phyloP scores from a whole-genome alignment of 1,140 invertebrate genomes.

The Drosophila sulfurigaster region DNA sequence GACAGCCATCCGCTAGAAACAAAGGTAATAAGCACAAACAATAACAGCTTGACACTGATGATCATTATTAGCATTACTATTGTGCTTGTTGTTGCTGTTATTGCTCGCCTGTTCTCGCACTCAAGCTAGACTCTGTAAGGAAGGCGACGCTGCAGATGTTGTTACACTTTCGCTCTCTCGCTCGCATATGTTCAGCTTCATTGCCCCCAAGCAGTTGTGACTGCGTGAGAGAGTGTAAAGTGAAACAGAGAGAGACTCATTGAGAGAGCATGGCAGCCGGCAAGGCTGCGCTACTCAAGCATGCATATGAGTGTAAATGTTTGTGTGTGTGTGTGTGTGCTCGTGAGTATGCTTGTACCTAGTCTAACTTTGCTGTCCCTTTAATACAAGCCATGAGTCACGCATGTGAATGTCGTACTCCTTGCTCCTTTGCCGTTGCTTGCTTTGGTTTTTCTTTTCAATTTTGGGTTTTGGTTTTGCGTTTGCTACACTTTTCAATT shows the following conservation, averaged over 20 bases:
- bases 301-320: background rate
- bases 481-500: conserved; percentile 16
- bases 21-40: background rate
- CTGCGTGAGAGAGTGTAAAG: conserved; percentile 17
- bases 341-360: background rate
- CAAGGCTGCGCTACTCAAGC: conserved; percentile 15
- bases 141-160: background rate
- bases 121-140: background rate
- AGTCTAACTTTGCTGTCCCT: background rate
- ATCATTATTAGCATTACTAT: conserved; percentile 1
- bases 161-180: conserved; percentile 8
- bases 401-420: conserved; percentile 59
- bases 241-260: background rate
- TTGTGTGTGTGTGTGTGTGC: background rate
- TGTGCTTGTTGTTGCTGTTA: background rate
- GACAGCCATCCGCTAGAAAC: background rate
- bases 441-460: background rate
- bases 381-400: conserved; percentile 63
- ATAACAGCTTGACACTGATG: conserved; percentile 1
- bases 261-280: conserved; percentile 18
- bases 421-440: conserved; percentile 15
- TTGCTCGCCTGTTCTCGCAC: background rate
- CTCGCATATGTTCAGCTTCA: conserved; percentile 14
- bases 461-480: conserved; percentile 5
- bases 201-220: background rate